Percentiles rank a stretch among this genome's conserved stretches.
Evolutionary conservation across 2,797 vertebrate species (phyloP).

Genomic region (Dendrocincla tyrannina): DNA sequence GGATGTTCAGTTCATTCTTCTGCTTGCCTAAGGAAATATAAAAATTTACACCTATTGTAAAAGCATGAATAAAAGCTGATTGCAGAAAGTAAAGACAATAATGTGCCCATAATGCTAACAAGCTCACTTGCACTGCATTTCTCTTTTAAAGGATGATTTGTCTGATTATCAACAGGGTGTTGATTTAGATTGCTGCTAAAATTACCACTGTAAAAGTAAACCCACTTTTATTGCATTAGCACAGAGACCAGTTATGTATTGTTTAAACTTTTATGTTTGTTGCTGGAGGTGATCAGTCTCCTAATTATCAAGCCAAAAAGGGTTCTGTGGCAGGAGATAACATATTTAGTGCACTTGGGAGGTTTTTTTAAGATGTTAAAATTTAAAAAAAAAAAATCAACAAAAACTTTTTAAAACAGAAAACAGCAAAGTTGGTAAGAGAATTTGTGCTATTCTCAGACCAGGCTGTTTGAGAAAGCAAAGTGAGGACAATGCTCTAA

Average conservation of each 20-base stretch:
- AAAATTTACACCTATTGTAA: conserved; percentile 72
- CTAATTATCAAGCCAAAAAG: conserved; percentile 39
- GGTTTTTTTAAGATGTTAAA: neutral
- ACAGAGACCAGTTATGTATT: neutral
- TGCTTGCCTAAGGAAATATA: conserved; percentile 66
- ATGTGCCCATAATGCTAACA: conserved; percentile 51
- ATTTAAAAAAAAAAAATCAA: conserved; percentile 17
- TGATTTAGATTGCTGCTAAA: conserved; percentile 59
- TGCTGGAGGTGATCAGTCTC: neutral
- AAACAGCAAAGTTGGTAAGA: neutral
- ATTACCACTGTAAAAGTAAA: conserved; percentile 44
- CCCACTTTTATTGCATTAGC: conserved; percentile 28
- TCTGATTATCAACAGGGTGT: conserved; percentile 37
- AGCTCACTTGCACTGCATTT: conserved; percentile 42
- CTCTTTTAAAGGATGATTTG: conserved; percentile 42
- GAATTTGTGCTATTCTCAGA: neutral
- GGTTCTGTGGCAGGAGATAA: neutral
- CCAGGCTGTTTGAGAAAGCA: neutral
- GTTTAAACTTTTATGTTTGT: neutral
- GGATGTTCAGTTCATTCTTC: conserved; percentile 57
- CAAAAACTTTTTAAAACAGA: neutral
- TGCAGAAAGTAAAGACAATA: conserved; percentile 65
- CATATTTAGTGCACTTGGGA: neutral
- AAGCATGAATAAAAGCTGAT: conserved; percentile 72
- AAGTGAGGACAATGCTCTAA: neutral